Base-by-base conservation (phyloP, 2,888 invertebrate species). In the Amaurobius ferox region DNA sequence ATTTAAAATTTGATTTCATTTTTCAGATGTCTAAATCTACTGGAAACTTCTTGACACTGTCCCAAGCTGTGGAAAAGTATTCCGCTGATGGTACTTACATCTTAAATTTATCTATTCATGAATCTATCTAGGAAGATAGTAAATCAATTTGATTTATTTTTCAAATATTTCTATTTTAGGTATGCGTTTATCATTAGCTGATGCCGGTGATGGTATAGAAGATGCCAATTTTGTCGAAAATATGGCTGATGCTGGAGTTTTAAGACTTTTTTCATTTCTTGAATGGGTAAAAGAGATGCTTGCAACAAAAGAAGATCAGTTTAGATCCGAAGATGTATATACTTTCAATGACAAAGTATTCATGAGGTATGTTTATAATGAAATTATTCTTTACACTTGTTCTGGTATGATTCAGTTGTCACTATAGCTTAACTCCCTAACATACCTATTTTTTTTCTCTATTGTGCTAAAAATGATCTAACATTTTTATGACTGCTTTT, bases 141-240 rank as follows among this genome's bases (percentile, higher is more conserved):
- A n/a, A n/a, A n/a, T n/a, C n/a, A n/a, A n/a, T n/a, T n/a, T n/a
- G n/a, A n/a, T n/a, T n/a, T n/a, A n/a, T n/a, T n/a, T n/a, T n/a
- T n/a, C n/a, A n/a, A n/a, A n/a, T n/a, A n/a, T 35, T 35, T 35
- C 29, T 66, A 0, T 32, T 68, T 11, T 64, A 90, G 90, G 90
- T 55, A 98, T 95, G 95, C 93, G 99, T 29, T 92, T 99, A 77
- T 96, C 97, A 87, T 92, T 99, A 77, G 99, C 99, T 2, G 99
- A 99, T 92, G 95, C 99, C 0, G 99, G 99, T 0, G 99, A 99
- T 92, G 96, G 97, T 0, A 94, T 99, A 0, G 99, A 99, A 92
- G 99, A 99, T 92, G 99, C 99, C 0, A 99, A 99, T 92, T 99
- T 99, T 92, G 97, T 97, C 6, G 98, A 96, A 91, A 95, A 94